Evolutionary conservation across 2,113 vertebrate species (phyloP).

Genomic region (Triplophysa dalaica): DNA sequence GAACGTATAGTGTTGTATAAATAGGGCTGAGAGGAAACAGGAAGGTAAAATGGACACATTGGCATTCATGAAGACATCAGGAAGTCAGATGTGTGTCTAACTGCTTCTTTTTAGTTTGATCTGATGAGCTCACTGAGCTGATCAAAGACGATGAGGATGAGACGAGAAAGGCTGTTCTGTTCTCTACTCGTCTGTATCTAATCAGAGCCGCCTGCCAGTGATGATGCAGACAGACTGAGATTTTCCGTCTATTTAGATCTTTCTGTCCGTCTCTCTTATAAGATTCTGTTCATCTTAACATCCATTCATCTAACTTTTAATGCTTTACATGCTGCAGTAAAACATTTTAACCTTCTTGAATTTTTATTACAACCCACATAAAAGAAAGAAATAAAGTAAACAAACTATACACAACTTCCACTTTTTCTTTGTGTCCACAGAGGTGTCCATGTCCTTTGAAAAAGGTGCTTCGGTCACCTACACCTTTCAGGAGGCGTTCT

Average conservation of each 20-base stretch:
- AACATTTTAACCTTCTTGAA: too few species aligned
- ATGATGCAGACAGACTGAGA: constrained; percentile 19
- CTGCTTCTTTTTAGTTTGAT: constrained; percentile 7
- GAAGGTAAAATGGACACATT: not conserved
- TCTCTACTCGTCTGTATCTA: constrained; percentile 37
- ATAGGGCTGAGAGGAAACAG: not conserved
- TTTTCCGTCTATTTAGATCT: not conserved
- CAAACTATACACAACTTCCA: not conserved
- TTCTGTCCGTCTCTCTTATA: not conserved
- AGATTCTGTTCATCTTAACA: not conserved
- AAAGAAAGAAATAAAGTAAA: too few species aligned
- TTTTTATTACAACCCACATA: too few species aligned
- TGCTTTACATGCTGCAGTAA: too few species aligned
- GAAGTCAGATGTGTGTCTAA: constrained; percentile 7
- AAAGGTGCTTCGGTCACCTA: constrained; percentile 86
- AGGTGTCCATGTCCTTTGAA: constrained; percentile 94
- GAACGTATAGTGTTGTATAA: not conserved
- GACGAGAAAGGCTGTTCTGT: constrained; percentile 37
- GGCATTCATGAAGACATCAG: constrained; percentile 2
- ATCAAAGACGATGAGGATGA: constrained; percentile 51
- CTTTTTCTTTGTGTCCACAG: constrained; percentile 67
- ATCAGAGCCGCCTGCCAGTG: constrained; percentile 33
- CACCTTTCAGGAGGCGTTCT: constrained; percentile 92
- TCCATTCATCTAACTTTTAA: not conserved
- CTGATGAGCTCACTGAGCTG: constrained; percentile 34